These are phyloP conservation scores for Phthorimaea operculella DNA, from an alignment of 1,140 invertebrate species.

Conservation along the genomic window DNA sequence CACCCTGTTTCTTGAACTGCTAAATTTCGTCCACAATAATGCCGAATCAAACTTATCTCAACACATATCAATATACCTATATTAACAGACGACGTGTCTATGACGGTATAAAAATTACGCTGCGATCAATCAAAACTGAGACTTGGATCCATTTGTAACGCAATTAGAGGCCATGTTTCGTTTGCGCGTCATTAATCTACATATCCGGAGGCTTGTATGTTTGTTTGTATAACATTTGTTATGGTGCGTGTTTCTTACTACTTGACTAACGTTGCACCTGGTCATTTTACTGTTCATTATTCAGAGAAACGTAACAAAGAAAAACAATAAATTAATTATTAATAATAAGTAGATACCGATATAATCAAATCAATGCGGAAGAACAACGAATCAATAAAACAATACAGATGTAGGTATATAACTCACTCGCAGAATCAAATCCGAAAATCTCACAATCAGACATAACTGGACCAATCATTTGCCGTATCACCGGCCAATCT, in stretches of 20 bases:
- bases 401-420: neutral
- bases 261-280: neutral
- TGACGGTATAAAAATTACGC: constrained; percentile 23
- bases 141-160: constrained; percentile 50
- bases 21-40: neutral
- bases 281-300: neutral
- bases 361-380: neutral
- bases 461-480: constrained; percentile 35
- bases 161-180: constrained; percentile 42
- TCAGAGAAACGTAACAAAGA: neutral
- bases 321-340: neutral
- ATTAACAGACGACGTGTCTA: neutral
- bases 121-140: constrained; percentile 39
- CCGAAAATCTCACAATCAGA: constrained; percentile 32
- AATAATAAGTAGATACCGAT: neutral
- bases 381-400: neutral
- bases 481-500: constrained; percentile 28
- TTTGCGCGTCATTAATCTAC: constrained; percentile 48
- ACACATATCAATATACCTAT: neutral
- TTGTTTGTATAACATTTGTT: constrained; percentile 35
- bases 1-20: neutral
- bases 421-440: constrained; percentile 19
- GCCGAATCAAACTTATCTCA: neutral
- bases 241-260: neutral
- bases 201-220: constrained; percentile 43